Conservation (phyloP, 1,140 invertebrate species). For the Heliconius melpomene region DNA sequence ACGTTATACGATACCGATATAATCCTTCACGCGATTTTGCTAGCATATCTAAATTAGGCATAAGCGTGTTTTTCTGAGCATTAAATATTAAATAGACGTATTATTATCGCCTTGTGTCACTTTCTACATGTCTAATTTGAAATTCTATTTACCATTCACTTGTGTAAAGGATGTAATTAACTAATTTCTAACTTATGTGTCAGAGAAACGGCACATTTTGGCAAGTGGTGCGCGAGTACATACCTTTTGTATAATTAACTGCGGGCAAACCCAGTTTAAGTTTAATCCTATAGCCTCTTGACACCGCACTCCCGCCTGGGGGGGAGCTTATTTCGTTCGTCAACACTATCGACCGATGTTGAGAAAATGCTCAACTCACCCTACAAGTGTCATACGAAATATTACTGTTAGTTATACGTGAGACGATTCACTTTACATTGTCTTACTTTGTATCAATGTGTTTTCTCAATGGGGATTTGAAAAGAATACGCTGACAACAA, state of each 20-base stretch:
- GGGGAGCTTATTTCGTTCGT: constrained; percentile 79
- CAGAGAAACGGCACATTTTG: constrained; percentile 67
- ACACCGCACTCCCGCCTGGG: constrained; percentile 71
- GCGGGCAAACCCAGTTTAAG: constrained; percentile 78
- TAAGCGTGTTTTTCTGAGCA: constrained; percentile 43
- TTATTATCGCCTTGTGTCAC: constrained; percentile 54
- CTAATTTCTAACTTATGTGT: constrained; percentile 72
- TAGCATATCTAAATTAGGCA: constrained; percentile 34
- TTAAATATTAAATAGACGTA: constrained; percentile 53
- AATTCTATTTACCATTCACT: constrained; percentile 67
- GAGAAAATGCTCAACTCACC: constrained; percentile 65
- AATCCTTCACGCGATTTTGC: constrained; percentile 44
- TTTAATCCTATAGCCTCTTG: constrained; percentile 81
- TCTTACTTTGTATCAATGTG: constrained; percentile 38
- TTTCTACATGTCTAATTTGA: constrained; percentile 64
- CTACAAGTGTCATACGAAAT: constrained; percentile 66
- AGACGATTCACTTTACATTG: constrained; percentile 60
- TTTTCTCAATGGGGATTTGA: constrained; percentile 57
- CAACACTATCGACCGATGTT: constrained; percentile 77
- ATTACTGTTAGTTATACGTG: constrained; percentile 55
- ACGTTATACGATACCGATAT: constrained; percentile 49
- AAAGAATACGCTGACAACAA: constrained; percentile 60
- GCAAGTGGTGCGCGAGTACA: constrained; percentile 65
- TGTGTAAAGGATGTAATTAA: constrained; percentile 73
- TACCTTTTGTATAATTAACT: constrained; percentile 81